These are phyloP conservation scores for Tenthredo mesomela DNA, from an alignment of 2,888 invertebrate species.

Conservation along the genomic window DNA sequence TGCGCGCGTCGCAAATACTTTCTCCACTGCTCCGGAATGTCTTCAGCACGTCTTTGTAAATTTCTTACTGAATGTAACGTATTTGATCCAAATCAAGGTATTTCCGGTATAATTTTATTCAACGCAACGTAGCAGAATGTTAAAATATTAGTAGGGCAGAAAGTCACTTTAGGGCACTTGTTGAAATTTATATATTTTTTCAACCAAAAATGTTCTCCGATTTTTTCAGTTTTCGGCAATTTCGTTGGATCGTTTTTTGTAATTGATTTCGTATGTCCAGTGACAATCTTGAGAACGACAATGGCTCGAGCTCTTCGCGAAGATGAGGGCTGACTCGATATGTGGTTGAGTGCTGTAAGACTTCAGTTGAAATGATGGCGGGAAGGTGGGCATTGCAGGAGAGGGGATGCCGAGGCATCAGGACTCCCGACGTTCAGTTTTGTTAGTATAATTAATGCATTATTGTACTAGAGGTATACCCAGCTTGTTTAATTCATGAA, in stretches of 20 bases:
- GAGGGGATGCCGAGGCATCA: constrained; percentile 42
- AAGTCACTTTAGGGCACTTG: neutral
- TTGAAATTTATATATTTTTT: neutral
- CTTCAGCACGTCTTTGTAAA: constrained; percentile 2
- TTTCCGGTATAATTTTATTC: neutral
- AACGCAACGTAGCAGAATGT: neutral
- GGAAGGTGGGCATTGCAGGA: neutral
- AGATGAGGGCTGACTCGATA: constrained; percentile 65
- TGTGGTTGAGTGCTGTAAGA: constrained; percentile 59
- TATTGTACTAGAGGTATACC: neutral
- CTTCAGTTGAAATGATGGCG: constrained; percentile 55
- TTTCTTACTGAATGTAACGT: neutral
- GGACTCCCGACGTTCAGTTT: neutral
- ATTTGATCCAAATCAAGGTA: neutral
- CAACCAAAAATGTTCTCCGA: neutral
- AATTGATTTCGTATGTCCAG: neutral
- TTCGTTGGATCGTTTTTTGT: neutral
- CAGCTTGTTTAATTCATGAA: neutral
- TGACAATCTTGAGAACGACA: neutral
- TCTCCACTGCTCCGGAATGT: constrained; percentile 34
- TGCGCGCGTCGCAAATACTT: constrained; percentile 50
- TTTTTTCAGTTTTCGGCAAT: neutral
- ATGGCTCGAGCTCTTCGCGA: constrained; percentile 60
- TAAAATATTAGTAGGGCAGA: neutral
- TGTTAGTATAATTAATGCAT: neutral